Base-by-base conservation (phyloP, 2,113 vertebrate species). In the Sphaerodactylus townsendi region DNA sequence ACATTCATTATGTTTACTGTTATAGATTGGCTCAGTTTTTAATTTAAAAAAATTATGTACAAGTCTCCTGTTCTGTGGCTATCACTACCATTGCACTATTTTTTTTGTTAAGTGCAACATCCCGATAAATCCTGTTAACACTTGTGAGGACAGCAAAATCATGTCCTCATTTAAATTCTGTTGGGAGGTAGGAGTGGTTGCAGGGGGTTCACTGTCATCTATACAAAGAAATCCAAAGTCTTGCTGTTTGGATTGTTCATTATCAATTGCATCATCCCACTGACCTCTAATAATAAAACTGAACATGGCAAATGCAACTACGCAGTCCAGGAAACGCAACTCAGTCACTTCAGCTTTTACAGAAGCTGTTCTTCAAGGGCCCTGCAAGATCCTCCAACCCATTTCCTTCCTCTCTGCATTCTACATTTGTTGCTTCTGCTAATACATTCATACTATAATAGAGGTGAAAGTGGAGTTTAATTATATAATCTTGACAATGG, bases 401-500 rank as follows among this genome's bases (percentile, higher is more conserved):
- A 74, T 91, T 94, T 88, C 82, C 66, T 92, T 87, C 19, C 10
- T 46, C 37, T 13, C 37, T 90, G 77, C 95, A 84, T 92, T 95
- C 93, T 94, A 88, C 93, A 90, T 93, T 93, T 92, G 79, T 89
- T 94, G 90, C 72, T 92, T 90, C 21, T 79, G 90, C 91, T 94
- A 95, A 96, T 96, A 92, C 89, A 94, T 96, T 93, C 94, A 93
- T 93, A 94, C 92, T 93, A 95, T 97, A 96, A 96, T 96, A 96
- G 92, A 96, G 96, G 96, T 97, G 96, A 97, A 96, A 97, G 96
- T 94, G 94, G 95, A 94, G 93, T 95, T 96, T 96, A 96, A 97
- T 97, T 97, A 96, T 97, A 97, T 97, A 96, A 96, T 97, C 95
- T 95, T 97, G 94, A 94, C 94, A 96, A 96, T 96, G 94, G 96